phyloP scores from a whole-genome alignment of 2,113 vertebrate genomes.

The Scomber japonicus region DNA sequence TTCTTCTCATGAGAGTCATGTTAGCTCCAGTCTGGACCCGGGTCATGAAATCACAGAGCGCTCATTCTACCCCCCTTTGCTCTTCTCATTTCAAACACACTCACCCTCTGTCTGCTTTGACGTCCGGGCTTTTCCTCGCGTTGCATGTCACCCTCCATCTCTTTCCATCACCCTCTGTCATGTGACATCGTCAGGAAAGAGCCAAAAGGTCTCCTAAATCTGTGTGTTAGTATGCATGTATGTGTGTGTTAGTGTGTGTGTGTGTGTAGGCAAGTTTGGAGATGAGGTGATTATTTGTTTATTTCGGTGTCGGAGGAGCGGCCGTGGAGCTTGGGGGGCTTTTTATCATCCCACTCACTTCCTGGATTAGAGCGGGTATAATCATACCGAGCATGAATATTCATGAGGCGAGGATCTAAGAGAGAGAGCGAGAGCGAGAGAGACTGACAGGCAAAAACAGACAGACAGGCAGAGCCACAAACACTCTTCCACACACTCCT shows the following conservation, averaged over 20 bases:
- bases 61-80: conserved; percentile 15
- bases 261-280: conserved; percentile 21
- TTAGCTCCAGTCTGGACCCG: conserved; percentile 16
- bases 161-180: neutral
- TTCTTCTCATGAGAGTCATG: conserved; percentile 44
- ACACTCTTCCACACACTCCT: conserved; percentile 1
- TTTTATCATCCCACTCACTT: conserved; percentile 70
- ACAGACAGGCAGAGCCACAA: conserved; percentile 26
- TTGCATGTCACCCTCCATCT: conserved; percentile 25
- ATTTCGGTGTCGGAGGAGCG: conserved; percentile 24
- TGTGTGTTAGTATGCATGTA: neutral
- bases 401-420: conserved; percentile 51
- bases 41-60: conserved; percentile 43
- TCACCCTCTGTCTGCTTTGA: conserved; percentile 13
- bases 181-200: neutral
- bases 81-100: conserved; percentile 25
- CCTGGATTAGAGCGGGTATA: conserved; percentile 65
- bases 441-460: conserved; percentile 46
- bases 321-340: conserved; percentile 16
- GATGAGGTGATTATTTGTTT: conserved; percentile 59
- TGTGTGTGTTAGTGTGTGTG: neutral
- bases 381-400: conserved; percentile 65
- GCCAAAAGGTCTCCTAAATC: neutral
- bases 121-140: neutral
- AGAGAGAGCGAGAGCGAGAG: conserved; percentile 21